Base-by-base conservation (phyloP, 92 coral and sea anemone species). In the Metridium senile region DNA sequence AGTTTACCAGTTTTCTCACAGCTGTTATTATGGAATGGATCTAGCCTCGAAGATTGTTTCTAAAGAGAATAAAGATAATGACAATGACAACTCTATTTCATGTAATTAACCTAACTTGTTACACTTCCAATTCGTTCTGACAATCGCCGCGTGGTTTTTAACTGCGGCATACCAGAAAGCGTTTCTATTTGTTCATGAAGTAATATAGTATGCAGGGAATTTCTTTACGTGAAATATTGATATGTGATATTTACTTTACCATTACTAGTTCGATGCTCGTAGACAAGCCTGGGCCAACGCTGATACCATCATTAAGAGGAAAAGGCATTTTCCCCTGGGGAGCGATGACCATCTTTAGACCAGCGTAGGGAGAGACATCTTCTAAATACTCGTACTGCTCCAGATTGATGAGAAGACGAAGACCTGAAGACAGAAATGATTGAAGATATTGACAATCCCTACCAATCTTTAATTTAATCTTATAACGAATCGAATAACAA, bases 261-360 rank as follows among this genome's bases (percentile, higher is more conserved):
- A 70, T 83, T 71, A 82, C 71, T 39, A 86, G 49, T 26, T 86
- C 91, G 11, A 90, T 80, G 1, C 84, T 77, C 17, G 91, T 79
- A n/a, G 91, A 76, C 57, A 78, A 72, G 23, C 95, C 98, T 4
- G 98, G 94, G 21, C 82, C 81, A 35, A 93, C 78, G 28, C 84
- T 81, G 13, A 93, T 75, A 2, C 98, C 98, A 45, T 89, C 83
- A 11, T 69, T 84, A 22, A 54, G 74, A 28, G 98, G 98, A 62
- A 93, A 93, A 2, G 98, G 92, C 79, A 90, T 81, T 45, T 80
- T 71, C 18, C 86, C 82, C 35, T 88, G 88, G 43, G 75, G 33
- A 43, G 80, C 77, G 29, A 93, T 82, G 63, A 79, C 86, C 28
- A 93, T 49, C 52, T 77, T 89, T 0, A 83, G 70, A 6, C 98